A percentile compares a stretch with the other conserved stretches of the same genome.
These are phyloP conservation scores for Rutpela maculata DNA, from an alignment of 2,888 invertebrate species.

Conservation along the genomic window DNA sequence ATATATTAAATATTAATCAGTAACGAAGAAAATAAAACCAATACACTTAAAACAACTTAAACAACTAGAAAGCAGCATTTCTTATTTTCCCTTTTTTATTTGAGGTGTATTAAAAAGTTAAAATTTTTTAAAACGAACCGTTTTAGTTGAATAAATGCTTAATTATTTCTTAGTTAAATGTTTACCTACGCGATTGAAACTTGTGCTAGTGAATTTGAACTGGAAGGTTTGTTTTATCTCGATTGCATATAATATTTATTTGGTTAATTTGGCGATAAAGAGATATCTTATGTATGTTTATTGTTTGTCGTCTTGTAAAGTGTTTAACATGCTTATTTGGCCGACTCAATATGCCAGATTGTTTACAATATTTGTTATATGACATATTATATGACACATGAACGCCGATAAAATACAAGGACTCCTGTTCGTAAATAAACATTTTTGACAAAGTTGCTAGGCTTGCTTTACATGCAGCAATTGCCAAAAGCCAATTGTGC, in stretches of 20 bases:
- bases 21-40: too few relatives aligned
- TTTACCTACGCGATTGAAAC: neutral
- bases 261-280: neutral
- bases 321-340: neutral
- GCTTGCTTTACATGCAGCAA: neutral
- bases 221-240: neutral
- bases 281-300: neutral
- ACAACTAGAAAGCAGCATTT: neutral
- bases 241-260: neutral
- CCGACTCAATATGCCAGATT: neutral
- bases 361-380: neutral
- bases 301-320: neutral
- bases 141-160: neutral
- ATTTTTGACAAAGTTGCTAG: neutral
- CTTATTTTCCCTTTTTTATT: neutral
- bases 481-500: neutral
- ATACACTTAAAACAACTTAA: neutral
- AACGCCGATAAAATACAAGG: neutral
- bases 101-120: neutral
- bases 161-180: neutral
- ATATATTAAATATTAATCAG: too few relatives aligned
- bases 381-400: neutral
- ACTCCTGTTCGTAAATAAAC: slow-evolving; percentile 1
- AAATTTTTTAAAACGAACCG: neutral
- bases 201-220: neutral